phyloP scores from a whole-genome alignment of 1,140 invertebrate genomes.

The Sycophaga agraensis region DNA sequence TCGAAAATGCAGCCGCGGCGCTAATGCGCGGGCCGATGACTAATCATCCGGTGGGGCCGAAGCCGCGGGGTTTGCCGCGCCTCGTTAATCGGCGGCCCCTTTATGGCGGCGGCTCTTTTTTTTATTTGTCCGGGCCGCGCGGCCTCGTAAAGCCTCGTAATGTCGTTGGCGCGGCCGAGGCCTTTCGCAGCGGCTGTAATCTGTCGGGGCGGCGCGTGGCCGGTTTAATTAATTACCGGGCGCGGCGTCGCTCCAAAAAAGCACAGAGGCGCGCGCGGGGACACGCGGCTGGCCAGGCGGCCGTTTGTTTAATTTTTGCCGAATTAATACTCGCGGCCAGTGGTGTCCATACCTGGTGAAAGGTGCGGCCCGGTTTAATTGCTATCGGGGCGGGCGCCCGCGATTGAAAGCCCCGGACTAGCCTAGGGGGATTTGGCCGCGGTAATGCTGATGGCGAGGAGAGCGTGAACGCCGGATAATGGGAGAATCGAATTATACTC shows the following conservation, averaged over 20 bases:
- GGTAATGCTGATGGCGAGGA: no score
- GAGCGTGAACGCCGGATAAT: no score
- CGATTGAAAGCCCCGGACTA: no score
- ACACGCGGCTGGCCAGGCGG: background rate
- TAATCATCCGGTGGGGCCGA: no score
- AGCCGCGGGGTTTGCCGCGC: no score
- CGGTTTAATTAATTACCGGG: conserved; percentile 51
- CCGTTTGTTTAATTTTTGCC: conserved; percentile 22
- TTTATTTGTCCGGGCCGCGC: conserved; percentile 46
- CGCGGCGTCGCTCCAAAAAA: conserved; percentile 23
- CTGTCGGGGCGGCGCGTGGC: no score
- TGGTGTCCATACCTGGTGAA: no score
- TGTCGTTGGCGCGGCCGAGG: conserved; percentile 39
- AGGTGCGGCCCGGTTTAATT: no score
- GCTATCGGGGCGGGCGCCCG: no score
- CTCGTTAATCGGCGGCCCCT: no score
- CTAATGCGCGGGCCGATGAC: background rate
- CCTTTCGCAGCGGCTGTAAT: conserved; percentile 44
- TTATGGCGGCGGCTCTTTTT: conserved; percentile 4
- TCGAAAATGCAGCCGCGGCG: background rate
- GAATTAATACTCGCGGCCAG: conserved; percentile 15
- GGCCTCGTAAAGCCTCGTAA: conserved; percentile 47
- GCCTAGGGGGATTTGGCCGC: no score
- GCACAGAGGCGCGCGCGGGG: conserved; percentile 14
- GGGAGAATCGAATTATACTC: no score